These are phyloP conservation scores for Drosophila tropicalis DNA, from an alignment of 1,140 invertebrate species.

Conservation along the genomic window DNA sequence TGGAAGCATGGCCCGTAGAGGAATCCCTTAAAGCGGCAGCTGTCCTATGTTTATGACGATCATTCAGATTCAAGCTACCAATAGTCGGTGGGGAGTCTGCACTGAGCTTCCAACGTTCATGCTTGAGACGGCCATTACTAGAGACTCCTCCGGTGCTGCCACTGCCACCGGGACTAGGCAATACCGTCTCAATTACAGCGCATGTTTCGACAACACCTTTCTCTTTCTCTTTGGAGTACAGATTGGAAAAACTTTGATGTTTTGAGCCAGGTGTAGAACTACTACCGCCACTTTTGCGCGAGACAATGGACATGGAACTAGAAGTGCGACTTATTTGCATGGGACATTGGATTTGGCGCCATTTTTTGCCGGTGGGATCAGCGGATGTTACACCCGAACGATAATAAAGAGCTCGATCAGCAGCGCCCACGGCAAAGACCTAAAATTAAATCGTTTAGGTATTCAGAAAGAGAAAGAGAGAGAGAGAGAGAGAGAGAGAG, in stretches of 20 bases:
- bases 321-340: conserved; percentile 91
- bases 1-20: conserved; percentile 63
- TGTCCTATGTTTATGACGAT: conserved; percentile 72
- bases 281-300: conserved; percentile 84
- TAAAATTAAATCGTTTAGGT: conserved; percentile 6
- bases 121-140: conserved; percentile 73
- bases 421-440: conserved; percentile 87
- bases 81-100: conserved; percentile 76
- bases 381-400: conserved; percentile 89
- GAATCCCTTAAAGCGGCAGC: conserved; percentile 56
- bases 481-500: no score
- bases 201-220: conserved; percentile 77
- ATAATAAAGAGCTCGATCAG: conserved; percentile 90
- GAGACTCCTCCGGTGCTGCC: conserved; percentile 83
- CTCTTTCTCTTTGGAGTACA: conserved; percentile 79
- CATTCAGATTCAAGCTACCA: conserved; percentile 77
- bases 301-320: conserved; percentile 86
- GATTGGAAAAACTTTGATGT: conserved; percentile 81
- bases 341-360: conserved; percentile 90
- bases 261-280: conserved; percentile 83
- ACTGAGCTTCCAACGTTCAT: conserved; percentile 69
- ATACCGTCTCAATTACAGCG: conserved; percentile 85
- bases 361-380: conserved; percentile 94
- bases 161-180: conserved; percentile 86
- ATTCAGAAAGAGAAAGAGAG: no score